phyloP scores from a whole-genome alignment of 2,797 vertebrate genomes.

The Poeciliopsis presidionis region DNA sequence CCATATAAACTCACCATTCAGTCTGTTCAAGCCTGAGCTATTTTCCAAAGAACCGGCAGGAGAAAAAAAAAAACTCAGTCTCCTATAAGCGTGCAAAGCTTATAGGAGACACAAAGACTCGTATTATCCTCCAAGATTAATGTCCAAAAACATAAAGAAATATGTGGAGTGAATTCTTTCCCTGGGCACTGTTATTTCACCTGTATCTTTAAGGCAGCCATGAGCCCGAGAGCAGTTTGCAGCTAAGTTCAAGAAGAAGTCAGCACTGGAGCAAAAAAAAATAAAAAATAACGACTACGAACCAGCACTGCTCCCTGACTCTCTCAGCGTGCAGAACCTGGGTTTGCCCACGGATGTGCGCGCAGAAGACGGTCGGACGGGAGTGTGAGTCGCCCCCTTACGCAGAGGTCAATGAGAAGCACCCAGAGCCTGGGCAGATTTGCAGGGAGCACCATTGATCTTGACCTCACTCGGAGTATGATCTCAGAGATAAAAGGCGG shows the following conservation, averaged over 20 bases:
- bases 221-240: not conserved
- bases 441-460: slow-evolving; percentile 82
- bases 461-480: slow-evolving; percentile 78
- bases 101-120: not conserved
- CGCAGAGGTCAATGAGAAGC: slow-evolving; percentile 78
- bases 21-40: not conserved
- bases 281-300: not conserved
- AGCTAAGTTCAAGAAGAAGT: slow-evolving; percentile 7
- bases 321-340: slow-evolving; percentile 6
- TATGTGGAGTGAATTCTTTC: not conserved
- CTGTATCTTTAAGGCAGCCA: not conserved
- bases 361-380: slow-evolving; percentile 43
- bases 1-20: not conserved
- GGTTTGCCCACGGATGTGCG: slow-evolving; percentile 47
- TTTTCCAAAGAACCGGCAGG: not conserved
- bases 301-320: slow-evolving; percentile 9
- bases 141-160: not conserved
- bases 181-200: not conserved
- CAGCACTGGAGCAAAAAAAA: slow-evolving; percentile 3
- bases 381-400: slow-evolving; percentile 51
- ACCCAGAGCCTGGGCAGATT: slow-evolving; percentile 78
- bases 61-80: not conserved
- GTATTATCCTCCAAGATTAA: not conserved
- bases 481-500: slow-evolving; percentile 83
- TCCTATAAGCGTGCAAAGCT: not conserved